Percentiles rank a stretch among this genome's conserved stretches.
Conservation (phyloP, 2,113 vertebrate species). For the Sorex fumeus region DNA sequence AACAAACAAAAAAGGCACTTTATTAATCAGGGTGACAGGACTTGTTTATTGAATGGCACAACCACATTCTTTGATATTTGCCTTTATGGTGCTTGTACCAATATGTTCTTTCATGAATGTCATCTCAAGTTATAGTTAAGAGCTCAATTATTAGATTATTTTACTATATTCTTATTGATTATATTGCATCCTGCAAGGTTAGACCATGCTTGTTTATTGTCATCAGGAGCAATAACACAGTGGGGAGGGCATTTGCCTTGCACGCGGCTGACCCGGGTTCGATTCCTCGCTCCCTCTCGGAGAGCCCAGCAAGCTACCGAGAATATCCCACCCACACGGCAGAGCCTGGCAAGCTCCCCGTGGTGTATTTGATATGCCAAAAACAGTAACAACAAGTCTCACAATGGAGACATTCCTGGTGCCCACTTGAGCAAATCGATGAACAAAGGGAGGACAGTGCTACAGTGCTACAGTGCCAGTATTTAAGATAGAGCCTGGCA, state of each 20-base stretch:
- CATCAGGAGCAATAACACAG: no score
- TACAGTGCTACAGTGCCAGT: background rate
- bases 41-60: background rate
- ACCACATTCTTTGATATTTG: background rate
- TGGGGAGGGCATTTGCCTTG: no score
- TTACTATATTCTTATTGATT: background rate
- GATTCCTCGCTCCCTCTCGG: no score
- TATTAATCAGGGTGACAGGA: background rate
- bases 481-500: background rate
- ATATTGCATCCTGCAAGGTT: background rate
- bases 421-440: no score
- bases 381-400: no score
- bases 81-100: background rate
- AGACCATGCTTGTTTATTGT: background rate
- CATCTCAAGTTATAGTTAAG: slow-evolving; percentile 1
- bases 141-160: background rate
- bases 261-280: no score
- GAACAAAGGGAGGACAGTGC: no score
- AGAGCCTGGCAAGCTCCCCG: no score
- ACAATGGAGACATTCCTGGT: no score
- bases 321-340: no score
- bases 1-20: background rate
- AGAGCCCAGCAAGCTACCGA: no score
- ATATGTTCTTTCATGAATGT: slow-evolving; percentile 13
- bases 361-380: no score